Base-by-base conservation (phyloP, 2,888 invertebrate species). In the Ochropleura leucogaster region DNA sequence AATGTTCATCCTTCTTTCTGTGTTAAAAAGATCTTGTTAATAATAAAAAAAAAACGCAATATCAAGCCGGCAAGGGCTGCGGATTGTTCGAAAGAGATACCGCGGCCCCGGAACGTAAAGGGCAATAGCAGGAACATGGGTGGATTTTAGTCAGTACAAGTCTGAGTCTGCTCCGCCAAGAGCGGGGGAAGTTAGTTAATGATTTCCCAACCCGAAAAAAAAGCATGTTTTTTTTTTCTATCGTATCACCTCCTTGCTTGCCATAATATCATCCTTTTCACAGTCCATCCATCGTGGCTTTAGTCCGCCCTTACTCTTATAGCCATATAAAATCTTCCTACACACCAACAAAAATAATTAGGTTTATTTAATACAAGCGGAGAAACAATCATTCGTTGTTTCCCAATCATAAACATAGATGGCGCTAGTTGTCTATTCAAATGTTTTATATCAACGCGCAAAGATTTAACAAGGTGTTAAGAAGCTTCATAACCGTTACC, bases 371-470 rank as follows among this genome's bases (percentile, higher is more conserved):
- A n/a, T 1, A 20, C n/a, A 47, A 60, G 1, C 7, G 18, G 69
- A 20, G 0, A 4, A 42, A 4, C 3, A 46, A 71, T 30, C 30
- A 49, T 8, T 49, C 16, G 64, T 71, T 74, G 84, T 86, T 70
- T 53, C 68, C 72, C 76, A 71, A 82, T 69, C 69, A 68, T 55
- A n/a, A 85, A 71, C 85, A 79, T 79, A 92, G 92, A 92, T 92
- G 92, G 90, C 92, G 90, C 16, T 86, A 84, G 81, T 40, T 60
- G 85, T 82, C 53, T 14, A 46, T 30, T 46, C 9, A 46, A 49
- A 51, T 30, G 42, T 20, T n/a, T 60, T 44, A 44, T 47, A n/a
- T 14, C 9, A 0, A 42, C 44, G 20, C 16, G 47, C 66, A 44
- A 59, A 60, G 20, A 53, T 57, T 51, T 55, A 53, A 47, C 9